Percentiles rank a stretch among this genome's conserved stretches.
Evolutionary conservation across 2,888 invertebrate genomes (phyloP).

Genomic region (Halictus ligatus): DNA sequence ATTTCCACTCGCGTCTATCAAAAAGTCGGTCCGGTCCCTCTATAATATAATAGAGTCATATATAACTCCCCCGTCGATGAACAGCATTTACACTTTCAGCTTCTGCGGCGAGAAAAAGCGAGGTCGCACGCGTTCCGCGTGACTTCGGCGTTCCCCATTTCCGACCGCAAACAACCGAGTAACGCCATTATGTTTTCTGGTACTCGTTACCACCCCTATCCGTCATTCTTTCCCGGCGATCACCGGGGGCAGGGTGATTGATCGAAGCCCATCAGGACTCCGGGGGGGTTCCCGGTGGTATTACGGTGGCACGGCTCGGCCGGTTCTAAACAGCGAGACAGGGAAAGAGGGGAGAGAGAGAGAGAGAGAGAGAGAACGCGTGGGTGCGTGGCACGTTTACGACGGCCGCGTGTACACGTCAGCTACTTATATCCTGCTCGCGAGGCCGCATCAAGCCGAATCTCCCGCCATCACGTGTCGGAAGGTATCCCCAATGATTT

Average conservation of each 20-base stretch:
- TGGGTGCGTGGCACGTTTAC: conserved; percentile 27
- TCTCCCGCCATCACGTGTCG: conserved; percentile 65
- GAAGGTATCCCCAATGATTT: conserved; percentile 74
- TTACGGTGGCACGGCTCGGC: neutral
- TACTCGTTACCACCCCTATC: conserved; percentile 12
- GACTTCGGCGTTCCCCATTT: conserved; percentile 3
- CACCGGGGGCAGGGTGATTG: conserved; percentile 13
- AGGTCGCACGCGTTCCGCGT: neutral
- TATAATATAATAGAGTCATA: neutral
- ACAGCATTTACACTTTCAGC: neutral
- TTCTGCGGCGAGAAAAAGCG: neutral
- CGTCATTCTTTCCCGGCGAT: conserved; percentile 10
- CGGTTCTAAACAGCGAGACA: neutral
- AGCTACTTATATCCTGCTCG: conserved; percentile 29
- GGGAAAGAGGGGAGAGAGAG: neutral
- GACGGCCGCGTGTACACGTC: conserved; percentile 19
- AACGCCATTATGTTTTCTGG: neutral
- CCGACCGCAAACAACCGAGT: neutral
- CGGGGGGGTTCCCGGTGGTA: neutral
- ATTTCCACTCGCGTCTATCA: neutral
- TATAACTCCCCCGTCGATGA: neutral
- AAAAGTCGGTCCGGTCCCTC: neutral
- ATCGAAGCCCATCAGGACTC: conserved; percentile 22
- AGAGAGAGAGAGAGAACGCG: neutral
- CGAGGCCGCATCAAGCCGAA: conserved; percentile 55